These are phyloP conservation scores for Scartelaos histophorus DNA, from an alignment of 2,113 vertebrate genomes.

Conservation along the genomic window DNA sequence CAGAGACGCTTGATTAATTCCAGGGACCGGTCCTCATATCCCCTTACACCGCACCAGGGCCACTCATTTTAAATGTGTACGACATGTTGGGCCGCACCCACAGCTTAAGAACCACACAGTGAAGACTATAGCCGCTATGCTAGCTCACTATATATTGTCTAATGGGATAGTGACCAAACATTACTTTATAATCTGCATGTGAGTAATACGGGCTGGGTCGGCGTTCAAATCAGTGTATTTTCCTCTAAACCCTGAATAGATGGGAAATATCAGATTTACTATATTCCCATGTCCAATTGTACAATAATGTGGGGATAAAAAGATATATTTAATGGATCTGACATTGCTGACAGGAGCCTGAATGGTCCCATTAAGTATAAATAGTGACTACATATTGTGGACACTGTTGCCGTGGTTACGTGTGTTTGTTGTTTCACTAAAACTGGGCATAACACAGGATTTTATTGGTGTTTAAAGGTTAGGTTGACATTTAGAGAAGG, in stretches of 20 bases:
- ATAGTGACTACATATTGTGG: background rate
- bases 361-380: background rate
- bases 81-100: slow-evolving; percentile 55
- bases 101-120: slow-evolving; percentile 20
- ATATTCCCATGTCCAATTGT: background rate
- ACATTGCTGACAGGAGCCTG: background rate
- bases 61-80: slow-evolving; percentile 52
- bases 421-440: slow-evolving; percentile 1
- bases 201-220: slow-evolving; percentile 6
- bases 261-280: background rate
- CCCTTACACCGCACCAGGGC: slow-evolving; percentile 54
- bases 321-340: background rate
- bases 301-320: background rate
- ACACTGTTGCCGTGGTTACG: background rate
- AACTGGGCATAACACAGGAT: background rate
- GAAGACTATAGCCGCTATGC: slow-evolving; percentile 21
- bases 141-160: background rate
- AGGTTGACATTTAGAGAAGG: background rate
- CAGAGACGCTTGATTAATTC: slow-evolving; percentile 57
- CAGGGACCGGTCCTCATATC: slow-evolving; percentile 42
- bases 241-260: background rate
- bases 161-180: background rate
- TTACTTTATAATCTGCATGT: background rate
- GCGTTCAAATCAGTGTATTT: slow-evolving; percentile 11
- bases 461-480: slow-evolving; percentile 11